These are phyloP conservation scores for Struthio camelus DNA, from an alignment of 2,113 vertebrate species.

Conservation along the genomic window DNA sequence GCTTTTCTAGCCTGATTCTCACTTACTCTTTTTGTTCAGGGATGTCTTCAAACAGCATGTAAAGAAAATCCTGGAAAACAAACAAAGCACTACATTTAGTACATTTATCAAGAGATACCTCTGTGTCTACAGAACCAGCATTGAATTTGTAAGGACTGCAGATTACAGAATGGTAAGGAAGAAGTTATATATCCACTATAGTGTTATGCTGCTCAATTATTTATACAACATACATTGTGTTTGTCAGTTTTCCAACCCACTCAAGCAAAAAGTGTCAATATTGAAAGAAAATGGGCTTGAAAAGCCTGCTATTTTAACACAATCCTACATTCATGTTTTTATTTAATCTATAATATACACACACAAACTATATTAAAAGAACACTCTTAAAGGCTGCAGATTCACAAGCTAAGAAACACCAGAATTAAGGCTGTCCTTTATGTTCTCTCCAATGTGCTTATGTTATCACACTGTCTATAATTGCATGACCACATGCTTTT, in stretches of 20 bases:
- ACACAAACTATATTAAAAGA: neutral
- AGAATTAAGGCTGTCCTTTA: neutral
- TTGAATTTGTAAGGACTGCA: neutral
- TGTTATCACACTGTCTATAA: neutral
- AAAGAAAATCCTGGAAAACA: constrained; percentile 91
- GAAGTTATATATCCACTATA: neutral
- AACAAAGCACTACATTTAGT: constrained; percentile 48
- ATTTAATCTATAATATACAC: neutral
- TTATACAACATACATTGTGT: neutral
- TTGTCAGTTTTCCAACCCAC: constrained; percentile 19
- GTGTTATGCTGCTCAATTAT: neutral
- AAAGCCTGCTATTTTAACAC: constrained; percentile 35
- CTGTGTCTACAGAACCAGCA: neutral
- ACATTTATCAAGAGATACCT: neutral
- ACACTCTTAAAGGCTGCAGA: neutral
- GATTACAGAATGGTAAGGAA: neutral
- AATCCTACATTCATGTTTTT: neutral
- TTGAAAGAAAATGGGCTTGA: constrained; percentile 11
- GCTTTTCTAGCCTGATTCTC: neutral
- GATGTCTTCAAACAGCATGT: constrained; percentile 85
- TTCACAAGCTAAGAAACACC: neutral
- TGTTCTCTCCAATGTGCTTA: rapidly evolving
- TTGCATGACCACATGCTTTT: neutral
- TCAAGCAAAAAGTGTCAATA: neutral
- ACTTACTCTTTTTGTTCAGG: constrained; percentile 86